These are phyloP conservation scores for Toxotes lorentzi DNA, from an alignment of 2,797 vertebrate genomes.

Conservation along the genomic window DNA sequence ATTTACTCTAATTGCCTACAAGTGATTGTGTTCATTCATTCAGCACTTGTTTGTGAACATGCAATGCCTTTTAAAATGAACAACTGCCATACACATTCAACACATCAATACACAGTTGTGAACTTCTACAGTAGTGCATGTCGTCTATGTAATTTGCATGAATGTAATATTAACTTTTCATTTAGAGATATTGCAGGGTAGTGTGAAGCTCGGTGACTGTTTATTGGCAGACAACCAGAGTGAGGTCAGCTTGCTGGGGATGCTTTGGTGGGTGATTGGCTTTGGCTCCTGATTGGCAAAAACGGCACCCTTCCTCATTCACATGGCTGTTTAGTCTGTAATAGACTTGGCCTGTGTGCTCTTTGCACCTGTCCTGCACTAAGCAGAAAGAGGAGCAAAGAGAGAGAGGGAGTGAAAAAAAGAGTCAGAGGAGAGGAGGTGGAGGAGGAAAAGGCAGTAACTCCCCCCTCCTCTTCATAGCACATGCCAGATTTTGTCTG, in stretches of 20 bases:
- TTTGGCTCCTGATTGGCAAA: constrained; percentile 55
- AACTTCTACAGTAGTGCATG: neutral
- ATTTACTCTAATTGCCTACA: constrained; percentile 36
- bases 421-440: constrained; percentile 19
- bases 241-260: constrained; percentile 56
- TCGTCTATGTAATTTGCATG: constrained; percentile 31
- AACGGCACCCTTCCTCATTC: constrained; percentile 43
- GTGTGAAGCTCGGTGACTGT: constrained; percentile 34
- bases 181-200: constrained; percentile 13
- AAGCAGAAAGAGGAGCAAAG: constrained; percentile 38
- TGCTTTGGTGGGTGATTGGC: constrained; percentile 54
- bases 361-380: constrained; percentile 72
- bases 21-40: constrained; percentile 45
- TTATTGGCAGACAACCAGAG: constrained; percentile 45
- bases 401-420: neutral
- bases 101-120: constrained; percentile 17
- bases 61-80: constrained; percentile 35
- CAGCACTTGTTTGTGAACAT: constrained; percentile 46
- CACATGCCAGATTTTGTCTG: constrained; percentile 68
- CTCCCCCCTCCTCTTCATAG: constrained; percentile 30
- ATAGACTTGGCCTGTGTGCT: constrained; percentile 63
- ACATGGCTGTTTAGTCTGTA: constrained; percentile 44
- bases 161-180: constrained; percentile 1
- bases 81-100: constrained; percentile 33
- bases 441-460: constrained; percentile 30